These are phyloP conservation scores for Smithornis capensis DNA, from an alignment of 2,113 vertebrate genomes.

Conservation along the genomic window DNA sequence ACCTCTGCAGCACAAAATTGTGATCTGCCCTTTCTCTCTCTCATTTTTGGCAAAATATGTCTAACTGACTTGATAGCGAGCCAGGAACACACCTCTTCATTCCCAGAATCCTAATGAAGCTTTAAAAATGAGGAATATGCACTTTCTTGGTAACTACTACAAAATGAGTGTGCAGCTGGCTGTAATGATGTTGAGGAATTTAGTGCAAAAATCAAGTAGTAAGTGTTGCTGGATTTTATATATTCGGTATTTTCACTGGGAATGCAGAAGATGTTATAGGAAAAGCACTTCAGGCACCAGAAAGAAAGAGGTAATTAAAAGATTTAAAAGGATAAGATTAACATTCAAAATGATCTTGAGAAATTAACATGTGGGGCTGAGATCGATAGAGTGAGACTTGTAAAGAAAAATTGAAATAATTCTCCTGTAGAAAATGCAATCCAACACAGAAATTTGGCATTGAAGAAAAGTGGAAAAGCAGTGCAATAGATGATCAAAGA, in stretches of 20 bases:
- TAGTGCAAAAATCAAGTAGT: neutral
- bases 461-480: neutral
- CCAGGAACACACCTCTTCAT: neutral
- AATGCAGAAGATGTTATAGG: neutral
- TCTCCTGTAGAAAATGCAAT: neutral
- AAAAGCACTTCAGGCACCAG: neutral
- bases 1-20: neutral
- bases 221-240: neutral
- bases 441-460: neutral
- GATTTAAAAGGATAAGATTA: neutral
- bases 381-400: neutral
- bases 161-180: neutral
- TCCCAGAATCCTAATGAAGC: neutral
- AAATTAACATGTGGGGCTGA: neutral
- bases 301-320: conserved; percentile 17
- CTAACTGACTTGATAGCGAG: neutral
- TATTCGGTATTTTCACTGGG: neutral
- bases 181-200: neutral
- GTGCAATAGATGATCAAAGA: neutral
- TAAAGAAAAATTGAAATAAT: neutral
- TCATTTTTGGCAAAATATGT: neutral
- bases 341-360: neutral
- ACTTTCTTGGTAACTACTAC: neutral
- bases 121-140: neutral
- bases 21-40: neutral